Conservation (phyloP, 2,888 invertebrate genomes). For the Dicyrtomina minuta region DNA sequence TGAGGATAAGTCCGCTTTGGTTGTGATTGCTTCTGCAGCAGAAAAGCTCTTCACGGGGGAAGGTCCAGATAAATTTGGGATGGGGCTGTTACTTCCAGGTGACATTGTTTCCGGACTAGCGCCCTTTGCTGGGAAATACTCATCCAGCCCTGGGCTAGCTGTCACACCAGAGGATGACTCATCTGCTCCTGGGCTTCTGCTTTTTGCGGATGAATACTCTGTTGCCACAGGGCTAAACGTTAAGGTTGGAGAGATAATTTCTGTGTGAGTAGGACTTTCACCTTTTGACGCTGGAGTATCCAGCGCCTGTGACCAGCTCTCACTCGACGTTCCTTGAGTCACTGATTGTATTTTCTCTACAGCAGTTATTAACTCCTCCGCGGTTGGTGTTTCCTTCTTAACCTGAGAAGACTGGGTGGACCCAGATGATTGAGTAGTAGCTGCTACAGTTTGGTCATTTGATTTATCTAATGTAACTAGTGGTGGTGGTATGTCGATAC, state of each 20-base stretch:
- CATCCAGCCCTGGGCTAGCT: conserved; percentile 33
- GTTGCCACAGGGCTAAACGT: conserved; percentile 16
- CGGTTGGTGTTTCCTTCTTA: conserved; percentile 29
- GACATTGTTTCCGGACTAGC: conserved; percentile 2
- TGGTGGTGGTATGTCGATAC: too few relatives aligned
- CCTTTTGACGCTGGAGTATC: not conserved
- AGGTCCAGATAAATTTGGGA: not conserved
- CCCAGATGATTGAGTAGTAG: not conserved
- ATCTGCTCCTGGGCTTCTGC: conserved; percentile 23
- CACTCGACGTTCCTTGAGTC: too few relatives aligned
- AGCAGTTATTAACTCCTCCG: conserved; percentile 27
- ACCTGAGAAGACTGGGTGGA: not conserved
- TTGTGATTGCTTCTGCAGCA: not conserved
- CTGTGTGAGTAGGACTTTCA: not conserved
- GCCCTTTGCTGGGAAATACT: conserved; percentile 16
- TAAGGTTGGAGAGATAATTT: conserved; percentile 18
- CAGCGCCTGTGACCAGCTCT: not conserved
- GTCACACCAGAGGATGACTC: conserved; percentile 29
- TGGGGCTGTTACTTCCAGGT: not conserved
- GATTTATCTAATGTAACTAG: too few relatives aligned
- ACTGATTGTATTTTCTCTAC: conserved; percentile 27
- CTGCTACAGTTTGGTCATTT: not conserved
- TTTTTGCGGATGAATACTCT: conserved; percentile 26
- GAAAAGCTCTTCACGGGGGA: not conserved
- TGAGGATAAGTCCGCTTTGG: not conserved